These are phyloP conservation scores for Brachyhypopomus gauderio DNA, from an alignment of 2,113 vertebrate genomes.

Conservation along the genomic window DNA sequence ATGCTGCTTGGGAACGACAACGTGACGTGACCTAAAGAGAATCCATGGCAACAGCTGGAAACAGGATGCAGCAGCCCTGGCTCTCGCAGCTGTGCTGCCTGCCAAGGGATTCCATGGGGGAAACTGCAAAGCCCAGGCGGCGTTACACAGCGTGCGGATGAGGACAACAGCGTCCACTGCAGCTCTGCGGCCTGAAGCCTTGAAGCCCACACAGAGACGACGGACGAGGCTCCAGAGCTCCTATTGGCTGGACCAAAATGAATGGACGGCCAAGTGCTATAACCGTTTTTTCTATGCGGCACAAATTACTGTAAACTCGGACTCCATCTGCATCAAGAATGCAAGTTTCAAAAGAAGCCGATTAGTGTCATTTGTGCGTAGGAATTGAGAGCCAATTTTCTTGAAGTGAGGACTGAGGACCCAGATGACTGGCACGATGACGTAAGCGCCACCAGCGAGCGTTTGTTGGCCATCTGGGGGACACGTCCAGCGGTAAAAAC, in stretches of 20 bases:
- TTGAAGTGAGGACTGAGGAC: neutral
- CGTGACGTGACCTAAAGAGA: slow-evolving; percentile 40
- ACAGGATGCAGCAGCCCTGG: slow-evolving; percentile 53
- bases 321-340: neutral
- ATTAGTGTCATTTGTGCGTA: no score
- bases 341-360: neutral
- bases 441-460: slow-evolving; percentile 49
- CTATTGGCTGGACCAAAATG: no score
- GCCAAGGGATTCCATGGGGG: slow-evolving; percentile 44
- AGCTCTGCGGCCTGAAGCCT: neutral
- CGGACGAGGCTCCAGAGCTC: neutral
- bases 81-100: slow-evolving; percentile 37
- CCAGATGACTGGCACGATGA: slow-evolving; percentile 35
- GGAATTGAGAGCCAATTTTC: neutral
- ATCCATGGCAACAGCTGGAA: slow-evolving; percentile 44
- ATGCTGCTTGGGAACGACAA: slow-evolving; percentile 16
- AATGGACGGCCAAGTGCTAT: no score
- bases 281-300: neutral
- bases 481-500: slow-evolving; percentile 10
- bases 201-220: neutral
- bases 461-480: slow-evolving; percentile 68
- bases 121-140: slow-evolving; percentile 51
- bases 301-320: neutral
- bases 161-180: slow-evolving; percentile 4
- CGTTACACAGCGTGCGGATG: slow-evolving; percentile 35